phyloP scores from a whole-genome alignment of 2,888 invertebrate genomes.

The Leucophenga maculata region DNA sequence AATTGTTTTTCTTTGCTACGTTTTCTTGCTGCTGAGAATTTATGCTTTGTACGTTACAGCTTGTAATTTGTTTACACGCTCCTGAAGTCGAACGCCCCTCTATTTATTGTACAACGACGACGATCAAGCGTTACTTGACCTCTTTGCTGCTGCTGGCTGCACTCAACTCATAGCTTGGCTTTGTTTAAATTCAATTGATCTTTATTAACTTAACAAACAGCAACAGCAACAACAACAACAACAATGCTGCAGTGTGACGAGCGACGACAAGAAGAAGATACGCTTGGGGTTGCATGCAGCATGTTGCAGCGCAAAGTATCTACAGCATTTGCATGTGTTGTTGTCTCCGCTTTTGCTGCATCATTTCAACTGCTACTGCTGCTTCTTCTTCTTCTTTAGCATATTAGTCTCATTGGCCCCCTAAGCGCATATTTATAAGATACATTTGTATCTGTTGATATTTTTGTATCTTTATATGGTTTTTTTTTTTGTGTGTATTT shows the following conservation, averaged over 20 bases:
- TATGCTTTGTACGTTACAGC: slow-evolving; percentile 56
- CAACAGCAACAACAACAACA: not conserved
- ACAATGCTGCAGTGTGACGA: not conserved
- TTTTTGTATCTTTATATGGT: no score
- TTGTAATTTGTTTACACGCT: slow-evolving; percentile 53
- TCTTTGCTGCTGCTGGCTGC: slow-evolving; percentile 27
- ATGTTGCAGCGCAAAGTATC: no score
- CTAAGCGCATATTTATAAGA: no score
- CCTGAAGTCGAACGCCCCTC: slow-evolving; percentile 27
- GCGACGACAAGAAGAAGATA: no score
- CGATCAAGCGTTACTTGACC: slow-evolving; percentile 43
- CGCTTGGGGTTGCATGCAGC: no score
- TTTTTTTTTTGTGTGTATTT: no score
- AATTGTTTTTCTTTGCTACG: slow-evolving; percentile 5
- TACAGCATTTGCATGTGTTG: no score
- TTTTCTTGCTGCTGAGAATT: slow-evolving; percentile 38
- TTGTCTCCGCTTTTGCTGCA: no score
- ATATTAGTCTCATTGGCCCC: no score
- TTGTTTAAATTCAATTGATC: slow-evolving; percentile 65
- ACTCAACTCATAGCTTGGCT: slow-evolving; percentile 31
- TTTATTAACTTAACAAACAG: slow-evolving; percentile 50
- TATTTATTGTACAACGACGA: slow-evolving; percentile 34
- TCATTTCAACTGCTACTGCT: no score
- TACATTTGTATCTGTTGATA: no score
- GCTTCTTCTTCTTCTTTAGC: no score